Conservation (phyloP, 2,797 vertebrate genomes). For the Sebastes steindachneri region DNA sequence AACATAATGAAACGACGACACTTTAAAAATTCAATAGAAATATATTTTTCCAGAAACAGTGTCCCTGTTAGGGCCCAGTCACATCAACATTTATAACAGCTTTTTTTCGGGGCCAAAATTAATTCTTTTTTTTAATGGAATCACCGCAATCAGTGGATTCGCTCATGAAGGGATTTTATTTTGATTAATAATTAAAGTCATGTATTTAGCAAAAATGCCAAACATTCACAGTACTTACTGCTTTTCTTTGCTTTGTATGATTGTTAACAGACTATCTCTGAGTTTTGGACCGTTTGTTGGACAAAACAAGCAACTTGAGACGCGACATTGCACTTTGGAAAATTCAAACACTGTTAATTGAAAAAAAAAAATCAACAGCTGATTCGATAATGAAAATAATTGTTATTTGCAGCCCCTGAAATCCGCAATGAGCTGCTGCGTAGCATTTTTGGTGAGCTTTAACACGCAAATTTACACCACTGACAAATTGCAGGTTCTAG, state of each 20-base stretch:
- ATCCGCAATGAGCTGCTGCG: background rate
- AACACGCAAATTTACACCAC: background rate
- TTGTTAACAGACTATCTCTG: background rate
- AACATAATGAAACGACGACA: background rate
- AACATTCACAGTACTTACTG: background rate
- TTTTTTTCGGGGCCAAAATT: background rate
- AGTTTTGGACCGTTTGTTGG: background rate
- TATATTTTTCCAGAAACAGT: background rate
- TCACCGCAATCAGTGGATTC: background rate
- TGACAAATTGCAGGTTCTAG: background rate
- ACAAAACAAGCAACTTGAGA: background rate
- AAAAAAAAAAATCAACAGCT: background rate
- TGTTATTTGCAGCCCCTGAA: background rate
- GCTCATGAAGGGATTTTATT: background rate
- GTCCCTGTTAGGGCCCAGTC: background rate
- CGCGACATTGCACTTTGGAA: background rate
- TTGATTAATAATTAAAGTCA: background rate
- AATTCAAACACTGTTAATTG: background rate
- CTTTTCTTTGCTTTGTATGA: background rate
- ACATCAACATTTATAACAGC: background rate
- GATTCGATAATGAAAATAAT: background rate
- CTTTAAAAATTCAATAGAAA: background rate
- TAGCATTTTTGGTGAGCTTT: background rate
- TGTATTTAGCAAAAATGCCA: background rate
- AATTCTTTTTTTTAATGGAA: background rate